Conservation (phyloP, 2,888 invertebrate species). For the Argyresthia albistria region DNA sequence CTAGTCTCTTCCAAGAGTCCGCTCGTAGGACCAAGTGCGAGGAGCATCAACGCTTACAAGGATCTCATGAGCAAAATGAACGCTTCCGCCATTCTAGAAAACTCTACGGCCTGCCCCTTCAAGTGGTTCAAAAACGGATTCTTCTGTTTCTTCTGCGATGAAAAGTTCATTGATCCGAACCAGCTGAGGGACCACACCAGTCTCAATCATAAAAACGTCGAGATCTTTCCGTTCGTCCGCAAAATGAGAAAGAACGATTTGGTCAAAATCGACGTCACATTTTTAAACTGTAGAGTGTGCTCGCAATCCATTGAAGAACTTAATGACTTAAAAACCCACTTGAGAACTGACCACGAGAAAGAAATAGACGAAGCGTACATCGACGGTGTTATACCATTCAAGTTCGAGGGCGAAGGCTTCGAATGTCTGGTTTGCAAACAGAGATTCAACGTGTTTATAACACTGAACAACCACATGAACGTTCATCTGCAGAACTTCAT, state of each 20-base stretch:
- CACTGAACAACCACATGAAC: slow-evolving; percentile 60
- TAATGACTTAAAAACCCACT: slow-evolving; percentile 36
- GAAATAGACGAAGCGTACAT: slow-evolving; percentile 40
- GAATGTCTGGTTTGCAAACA: slow-evolving; percentile 49
- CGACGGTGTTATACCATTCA: slow-evolving; percentile 54
- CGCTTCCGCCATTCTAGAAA: slow-evolving; percentile 46
- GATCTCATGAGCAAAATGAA: slow-evolving; percentile 14
- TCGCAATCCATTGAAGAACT: slow-evolving; percentile 33
- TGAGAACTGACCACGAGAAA: slow-evolving; percentile 37
- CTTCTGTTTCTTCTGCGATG: slow-evolving; percentile 54
- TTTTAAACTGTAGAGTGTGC: slow-evolving; percentile 43
- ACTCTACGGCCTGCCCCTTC: slow-evolving; percentile 59
- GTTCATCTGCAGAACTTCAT: slow-evolving; percentile 44
- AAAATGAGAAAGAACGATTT: slow-evolving; percentile 58
- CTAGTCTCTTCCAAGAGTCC: too few relatives aligned
- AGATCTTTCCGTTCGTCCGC: slow-evolving; percentile 13
- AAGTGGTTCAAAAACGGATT: slow-evolving; percentile 54
- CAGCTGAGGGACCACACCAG: slow-evolving; percentile 33
- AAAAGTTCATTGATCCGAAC: slow-evolving; percentile 39
- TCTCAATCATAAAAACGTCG: slow-evolving; percentile 18
- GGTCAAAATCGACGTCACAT: slow-evolving; percentile 53
- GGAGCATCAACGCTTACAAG: neutral
- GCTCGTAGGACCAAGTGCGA: too few relatives aligned
- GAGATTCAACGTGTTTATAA: slow-evolving; percentile 53
- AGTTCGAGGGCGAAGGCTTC: slow-evolving; percentile 43